Evolutionary conservation across 2,797 vertebrate genomes (phyloP).

Genomic region (Sebastes matsubarae): DNA sequence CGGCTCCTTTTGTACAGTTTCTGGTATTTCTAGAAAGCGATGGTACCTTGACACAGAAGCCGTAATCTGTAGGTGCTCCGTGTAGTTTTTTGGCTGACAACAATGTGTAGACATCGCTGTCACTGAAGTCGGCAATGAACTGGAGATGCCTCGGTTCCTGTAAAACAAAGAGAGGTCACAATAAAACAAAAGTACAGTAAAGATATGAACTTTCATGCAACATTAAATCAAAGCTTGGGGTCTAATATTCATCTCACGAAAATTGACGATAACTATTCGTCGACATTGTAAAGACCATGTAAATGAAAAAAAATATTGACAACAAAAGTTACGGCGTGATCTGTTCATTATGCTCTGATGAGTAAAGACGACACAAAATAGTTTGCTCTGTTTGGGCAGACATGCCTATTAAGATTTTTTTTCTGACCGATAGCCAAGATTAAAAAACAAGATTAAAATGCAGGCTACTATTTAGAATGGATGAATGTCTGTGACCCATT

Average conservation of each 20-base stretch:
- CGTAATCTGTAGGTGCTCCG: constrained; percentile 90
- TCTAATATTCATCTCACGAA: background rate
- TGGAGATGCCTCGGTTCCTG: constrained; percentile 98
- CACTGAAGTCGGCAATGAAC: constrained; percentile 94
- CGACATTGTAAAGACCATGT: too few species aligned
- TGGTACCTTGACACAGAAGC: constrained; percentile 95
- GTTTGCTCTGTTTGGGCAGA: too few species aligned
- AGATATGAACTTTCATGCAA: background rate
- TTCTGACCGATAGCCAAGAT: too few species aligned
- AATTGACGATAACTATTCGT: too few species aligned
- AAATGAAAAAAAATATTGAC: too few species aligned
- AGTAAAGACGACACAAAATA: too few species aligned
- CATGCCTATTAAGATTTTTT: too few species aligned
- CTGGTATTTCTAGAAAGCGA: constrained; percentile 8
- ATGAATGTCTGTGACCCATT: too few species aligned
- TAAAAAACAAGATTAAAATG: too few species aligned
- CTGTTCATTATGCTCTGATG: too few species aligned
- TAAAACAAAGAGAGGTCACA: constrained; percentile 28
- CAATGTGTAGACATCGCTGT: constrained; percentile 91
- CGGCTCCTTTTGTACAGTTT: constrained; percentile 6
- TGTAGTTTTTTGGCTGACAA: constrained; percentile 90
- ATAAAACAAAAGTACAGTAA: background rate
- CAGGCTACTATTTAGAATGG: too few species aligned
- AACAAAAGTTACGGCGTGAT: too few species aligned
- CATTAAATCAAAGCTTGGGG: background rate